Percentiles rank a stretch among this genome's conserved stretches.
Evolutionary conservation across 2,888 invertebrate species (phyloP).

Genomic region (Euclidia mi): DNA sequence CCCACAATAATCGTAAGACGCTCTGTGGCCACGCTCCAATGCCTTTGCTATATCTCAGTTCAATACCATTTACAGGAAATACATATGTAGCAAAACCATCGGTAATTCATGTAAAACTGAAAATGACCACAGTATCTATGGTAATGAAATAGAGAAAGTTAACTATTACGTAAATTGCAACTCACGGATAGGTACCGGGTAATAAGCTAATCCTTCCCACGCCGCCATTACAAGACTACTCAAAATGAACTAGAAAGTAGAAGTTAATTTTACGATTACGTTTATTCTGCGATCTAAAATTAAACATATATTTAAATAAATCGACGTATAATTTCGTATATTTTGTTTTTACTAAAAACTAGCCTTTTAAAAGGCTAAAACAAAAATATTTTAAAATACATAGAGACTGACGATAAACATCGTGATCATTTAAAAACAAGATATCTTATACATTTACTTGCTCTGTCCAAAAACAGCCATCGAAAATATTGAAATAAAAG

Average conservation of each 20-base stretch:
- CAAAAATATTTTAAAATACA: neutral
- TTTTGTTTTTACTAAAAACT: too few relatives aligned
- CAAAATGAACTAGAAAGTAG: constrained; percentile 12
- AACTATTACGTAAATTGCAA: constrained; percentile 22
- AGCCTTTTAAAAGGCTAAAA: too few relatives aligned
- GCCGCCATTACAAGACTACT: constrained; percentile 9
- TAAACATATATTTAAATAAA: too few relatives aligned
- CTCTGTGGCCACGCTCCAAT: constrained; percentile 40
- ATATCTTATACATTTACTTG: constrained; percentile 4
- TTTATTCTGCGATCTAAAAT: neutral
- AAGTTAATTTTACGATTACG: constrained; percentile 16
- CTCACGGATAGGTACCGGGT: constrained; percentile 5
- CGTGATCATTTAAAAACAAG: constrained; percentile 20
- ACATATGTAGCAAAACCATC: neutral
- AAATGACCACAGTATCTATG: constrained; percentile 10
- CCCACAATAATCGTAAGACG: constrained; percentile 57
- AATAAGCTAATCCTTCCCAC: constrained; percentile 21
- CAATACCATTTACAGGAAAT: constrained; percentile 1
- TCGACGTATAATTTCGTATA: too few relatives aligned
- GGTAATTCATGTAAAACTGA: neutral
- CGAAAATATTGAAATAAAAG: constrained; percentile 40
- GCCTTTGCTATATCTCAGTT: constrained; percentile 22
- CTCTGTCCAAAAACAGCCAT: constrained; percentile 30
- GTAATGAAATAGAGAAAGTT: constrained; percentile 16
- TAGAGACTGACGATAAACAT: neutral